Conservation (phyloP, 2,797 vertebrate species). For the Prionace glauca region DNA sequence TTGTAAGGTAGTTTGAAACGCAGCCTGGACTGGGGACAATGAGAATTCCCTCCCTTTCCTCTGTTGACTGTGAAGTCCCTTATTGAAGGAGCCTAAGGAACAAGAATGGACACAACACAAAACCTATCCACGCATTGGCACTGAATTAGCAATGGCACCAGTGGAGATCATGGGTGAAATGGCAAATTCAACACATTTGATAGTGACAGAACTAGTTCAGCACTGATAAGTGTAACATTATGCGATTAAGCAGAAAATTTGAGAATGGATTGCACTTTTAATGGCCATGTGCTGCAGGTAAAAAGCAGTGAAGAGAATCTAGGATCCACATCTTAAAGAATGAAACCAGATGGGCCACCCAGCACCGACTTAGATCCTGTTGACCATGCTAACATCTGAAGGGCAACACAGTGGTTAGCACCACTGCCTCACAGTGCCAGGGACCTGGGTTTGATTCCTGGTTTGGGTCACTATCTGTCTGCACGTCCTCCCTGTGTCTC, state of each 20-base stretch:
- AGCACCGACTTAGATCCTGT: too few species aligned
- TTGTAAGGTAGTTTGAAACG: not conserved
- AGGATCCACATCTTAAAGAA: not conserved
- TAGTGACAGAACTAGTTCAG: not conserved
- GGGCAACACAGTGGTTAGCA: too few species aligned
- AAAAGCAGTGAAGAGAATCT: not conserved
- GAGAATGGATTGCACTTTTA: not conserved
- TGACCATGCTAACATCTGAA: too few species aligned
- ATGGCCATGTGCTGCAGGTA: not conserved
- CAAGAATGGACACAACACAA: not conserved
- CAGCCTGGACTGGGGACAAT: not conserved
- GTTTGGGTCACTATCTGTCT: too few species aligned
- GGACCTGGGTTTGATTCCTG: too few species aligned
- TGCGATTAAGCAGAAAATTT: not conserved
- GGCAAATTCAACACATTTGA: not conserved
- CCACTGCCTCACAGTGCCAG: too few species aligned
- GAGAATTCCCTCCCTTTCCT: not conserved
- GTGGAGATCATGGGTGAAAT: not conserved
- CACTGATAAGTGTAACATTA: not conserved
- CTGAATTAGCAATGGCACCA: not conserved
- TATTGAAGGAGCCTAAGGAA: not conserved
- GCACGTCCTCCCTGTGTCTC: too few species aligned
- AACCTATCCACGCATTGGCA: not conserved
- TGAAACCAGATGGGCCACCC: too few species aligned
- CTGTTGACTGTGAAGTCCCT: not conserved